Evolutionary conservation across 2,113 vertebrate genomes (phyloP), one percentile per base, ranked within the genome.

Genomic region (Sceloporus undulatus): DNA sequence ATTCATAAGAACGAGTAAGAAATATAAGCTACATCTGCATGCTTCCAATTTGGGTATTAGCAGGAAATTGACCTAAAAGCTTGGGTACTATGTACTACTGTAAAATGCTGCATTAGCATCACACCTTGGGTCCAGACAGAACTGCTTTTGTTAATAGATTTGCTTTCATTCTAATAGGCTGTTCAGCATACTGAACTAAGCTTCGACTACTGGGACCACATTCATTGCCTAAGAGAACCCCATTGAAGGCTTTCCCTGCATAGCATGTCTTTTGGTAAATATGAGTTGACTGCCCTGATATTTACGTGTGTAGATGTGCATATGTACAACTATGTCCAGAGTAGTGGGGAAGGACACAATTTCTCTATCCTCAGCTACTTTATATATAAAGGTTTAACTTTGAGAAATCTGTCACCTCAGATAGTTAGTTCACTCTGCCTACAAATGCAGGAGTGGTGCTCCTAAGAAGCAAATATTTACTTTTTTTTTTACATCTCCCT

Each of bases 381-480:
- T 66, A 6, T 66, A 18, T 66, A 6, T 66, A 18, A 66, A 6
- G 48, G 48, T 48, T 48, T 48, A 19, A 66, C 65, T 5, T 21
- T 66, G 65, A 5, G 18, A 21, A 66, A 66, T 66, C 65, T 66
- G 13, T 19, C 23, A 19, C 14, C 18, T 19, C 6, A 66, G 23
- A 19, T 19, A 66, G 65, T 23, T 21, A 19, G 18, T 23, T 66
- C 16, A 66, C 23, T 66, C 65, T 66, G 65, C 65, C 65, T 66
- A 62, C 7, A 48, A 48, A 62, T 62, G 18, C 13, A 10, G 6
- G 4, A 23, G 18, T 66, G 13, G 23, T 18, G 18, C 13, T 19
- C 34, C 73, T 76, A 56, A 79, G 25, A 76, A n/a, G 74, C 4
- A 79, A 7, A 18, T 14, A 85, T 29, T 94, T 90, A 23, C 23